Evolutionary conservation across 23 tunicate species (phyloP).

Genomic region (Halocynthia aurantium): DNA sequence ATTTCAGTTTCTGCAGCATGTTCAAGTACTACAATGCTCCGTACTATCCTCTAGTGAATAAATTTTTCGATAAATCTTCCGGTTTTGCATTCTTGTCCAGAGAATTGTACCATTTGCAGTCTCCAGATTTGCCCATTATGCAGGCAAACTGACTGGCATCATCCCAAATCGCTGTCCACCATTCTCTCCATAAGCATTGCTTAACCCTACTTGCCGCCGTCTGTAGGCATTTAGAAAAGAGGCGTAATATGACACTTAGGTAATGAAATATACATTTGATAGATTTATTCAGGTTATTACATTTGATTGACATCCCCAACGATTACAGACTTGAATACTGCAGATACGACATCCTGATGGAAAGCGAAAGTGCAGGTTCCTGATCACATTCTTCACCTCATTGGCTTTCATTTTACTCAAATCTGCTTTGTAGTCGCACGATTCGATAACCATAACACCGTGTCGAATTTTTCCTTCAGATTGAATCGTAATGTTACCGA

Average conservation of each 20-base stretch:
- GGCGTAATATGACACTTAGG: neutral
- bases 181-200: constrained; percentile 37
- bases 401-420: constrained; percentile 5
- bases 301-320: constrained; percentile 14
- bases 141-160: constrained; percentile 61
- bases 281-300: neutral
- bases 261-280: neutral
- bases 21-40: neutral
- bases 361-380: constrained; percentile 39
- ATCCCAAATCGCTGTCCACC: constrained; percentile 12
- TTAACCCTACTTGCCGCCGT: neutral
- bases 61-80: constrained; percentile 14
- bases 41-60: neutral
- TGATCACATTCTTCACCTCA: constrained; percentile 22
- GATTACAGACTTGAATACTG: constrained; percentile 30
- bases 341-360: constrained; percentile 33
- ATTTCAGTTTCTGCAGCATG: no score
- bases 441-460: constrained; percentile 8
- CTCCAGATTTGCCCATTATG: constrained; percentile 17
- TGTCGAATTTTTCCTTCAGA: constrained; percentile 1
- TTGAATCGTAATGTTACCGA: neutral
- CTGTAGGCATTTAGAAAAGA: neutral
- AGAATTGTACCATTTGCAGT: constrained; percentile 67
- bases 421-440: constrained; percentile 47
- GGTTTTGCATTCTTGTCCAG: constrained; percentile 24